phyloP scores from a whole-genome alignment of 2,797 vertebrate genomes.

The Gymnodraco acuticeps region DNA sequence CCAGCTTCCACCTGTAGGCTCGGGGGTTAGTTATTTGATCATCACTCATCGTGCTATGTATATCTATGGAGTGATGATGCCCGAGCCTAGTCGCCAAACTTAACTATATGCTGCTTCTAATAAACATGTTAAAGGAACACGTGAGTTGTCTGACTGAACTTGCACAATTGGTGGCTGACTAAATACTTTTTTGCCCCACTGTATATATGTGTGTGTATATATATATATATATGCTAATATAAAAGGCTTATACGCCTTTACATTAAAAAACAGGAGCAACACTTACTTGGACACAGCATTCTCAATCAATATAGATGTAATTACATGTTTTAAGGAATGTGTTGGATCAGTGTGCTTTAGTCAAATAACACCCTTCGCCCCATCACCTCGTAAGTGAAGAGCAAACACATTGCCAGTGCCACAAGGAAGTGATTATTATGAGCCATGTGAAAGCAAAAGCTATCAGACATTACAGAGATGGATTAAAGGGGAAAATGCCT shows the following conservation, averaged over 20 bases:
- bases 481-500: slow-evolving; percentile 45
- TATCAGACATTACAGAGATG: slow-evolving; percentile 36
- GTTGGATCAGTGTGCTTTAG: neutral
- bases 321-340: neutral
- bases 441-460: slow-evolving; percentile 38
- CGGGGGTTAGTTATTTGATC: too few species aligned
- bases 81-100: too few species aligned
- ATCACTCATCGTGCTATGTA: too few species aligned
- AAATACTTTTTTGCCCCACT: too few species aligned
- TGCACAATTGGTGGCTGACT: too few species aligned
- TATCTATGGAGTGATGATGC: too few species aligned
- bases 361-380: neutral
- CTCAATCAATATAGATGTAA: slow-evolving; percentile 11
- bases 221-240: too few species aligned
- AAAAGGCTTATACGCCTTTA: neutral
- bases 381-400: slow-evolving; percentile 7
- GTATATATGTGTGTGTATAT: too few species aligned
- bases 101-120: too few species aligned
- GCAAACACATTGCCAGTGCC: slow-evolving; percentile 13
- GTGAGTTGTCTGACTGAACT: too few species aligned
- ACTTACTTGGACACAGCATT: neutral
- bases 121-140: too few species aligned
- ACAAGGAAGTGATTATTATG: slow-evolving; percentile 29
- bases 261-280: neutral
- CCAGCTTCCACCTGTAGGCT: too few species aligned